Evolutionary conservation across 2,113 vertebrate species (phyloP), one percentile per base, ranked within the genome.

Genomic region (Acrocephalus arundinaceus): DNA sequence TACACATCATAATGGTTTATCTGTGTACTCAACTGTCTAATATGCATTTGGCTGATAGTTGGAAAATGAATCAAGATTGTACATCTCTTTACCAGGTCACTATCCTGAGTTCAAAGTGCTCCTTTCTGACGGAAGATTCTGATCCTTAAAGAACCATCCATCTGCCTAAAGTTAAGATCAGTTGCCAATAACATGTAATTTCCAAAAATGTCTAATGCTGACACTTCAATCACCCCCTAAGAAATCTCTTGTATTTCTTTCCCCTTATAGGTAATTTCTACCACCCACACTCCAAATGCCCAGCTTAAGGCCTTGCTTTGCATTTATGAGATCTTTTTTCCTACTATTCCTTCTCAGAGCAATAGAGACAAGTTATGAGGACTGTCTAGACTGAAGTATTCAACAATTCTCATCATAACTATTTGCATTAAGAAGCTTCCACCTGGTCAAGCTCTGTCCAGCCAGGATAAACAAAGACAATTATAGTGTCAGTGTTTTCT

Each of bases 401-500:
- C 55, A 87, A 54, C 33, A 81, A 18, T 59, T 84, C 51, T 75
- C 28, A n/a, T 52, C 31, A 51, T 22, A 74, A 22, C 24, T 80
- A 24, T 48, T 48, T 85, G 15, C 3, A 1, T 55, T 21, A 52
- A 57, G 55, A 95, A 91, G 7, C 4, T 58, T 91, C 62, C 37
- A 63, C 65, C 8, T 12, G 4, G 45, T 58, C 49, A 72, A 59
- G 37, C 37, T 49, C 74, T 86, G 35, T 49, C 45, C 39, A 77
- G 59, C 3, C 51, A 68, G 58, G 33, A 70, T 45, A 89, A 90
- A 66, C 39, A 87, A 92, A 24, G 33, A 24, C 1, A 0, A 87
- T 90, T 93, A 74, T 7, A 63, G 25, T 16, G 61, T 52, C 59
- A 74, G 24, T 71, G 35, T 93, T 93, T 94, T 86, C 92, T 90